A percentile compares a stretch with the other conserved stretches of the same genome.
Evolutionary conservation across 2,797 vertebrate species (phyloP).

Genomic region (Hybognathus amarus): DNA sequence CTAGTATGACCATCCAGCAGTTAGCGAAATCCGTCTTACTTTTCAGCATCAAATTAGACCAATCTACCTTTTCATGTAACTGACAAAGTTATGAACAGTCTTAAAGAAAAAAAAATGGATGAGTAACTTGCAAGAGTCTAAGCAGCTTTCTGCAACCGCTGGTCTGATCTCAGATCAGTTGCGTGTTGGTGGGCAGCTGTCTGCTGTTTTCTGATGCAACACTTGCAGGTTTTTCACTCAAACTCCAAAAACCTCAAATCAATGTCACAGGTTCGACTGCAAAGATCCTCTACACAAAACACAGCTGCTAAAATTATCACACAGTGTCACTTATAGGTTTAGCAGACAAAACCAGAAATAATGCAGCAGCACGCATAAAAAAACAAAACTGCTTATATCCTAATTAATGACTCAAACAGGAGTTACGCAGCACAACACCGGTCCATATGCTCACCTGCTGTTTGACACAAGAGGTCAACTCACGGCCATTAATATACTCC

Average conservation of each 20-base stretch:
- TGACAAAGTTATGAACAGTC: no score
- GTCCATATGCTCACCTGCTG: conserved; percentile 52
- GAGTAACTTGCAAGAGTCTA: not conserved
- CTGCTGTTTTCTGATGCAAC: conserved; percentile 52
- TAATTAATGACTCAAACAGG: conserved; percentile 25
- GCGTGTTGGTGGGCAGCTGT: conserved; percentile 36
- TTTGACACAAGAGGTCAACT: conserved; percentile 50
- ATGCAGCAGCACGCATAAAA: conserved; percentile 34
- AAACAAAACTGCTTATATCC: conserved; percentile 19
- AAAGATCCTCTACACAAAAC: not conserved
- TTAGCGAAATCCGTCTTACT: no score
- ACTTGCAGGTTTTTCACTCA: conserved; percentile 20
- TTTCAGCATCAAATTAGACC: no score
- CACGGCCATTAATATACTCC: conserved; percentile 12
- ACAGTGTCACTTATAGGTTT: not conserved
- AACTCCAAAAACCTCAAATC: conserved; percentile 26
- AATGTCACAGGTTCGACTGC: not conserved
- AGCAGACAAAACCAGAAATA: conserved; percentile 7
- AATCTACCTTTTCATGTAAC: no score
- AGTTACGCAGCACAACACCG: conserved; percentile 49
- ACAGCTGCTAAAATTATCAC: conserved; percentile 20
- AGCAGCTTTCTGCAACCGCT: not conserved
- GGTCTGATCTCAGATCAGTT: conserved; percentile 24
- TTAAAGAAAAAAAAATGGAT: not conserved
- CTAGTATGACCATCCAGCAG: no score